Percentiles rank a stretch among this genome's conserved stretches.
Conservation (phyloP, 2,113 vertebrate genomes). For the Xenopus laevis region DNA sequence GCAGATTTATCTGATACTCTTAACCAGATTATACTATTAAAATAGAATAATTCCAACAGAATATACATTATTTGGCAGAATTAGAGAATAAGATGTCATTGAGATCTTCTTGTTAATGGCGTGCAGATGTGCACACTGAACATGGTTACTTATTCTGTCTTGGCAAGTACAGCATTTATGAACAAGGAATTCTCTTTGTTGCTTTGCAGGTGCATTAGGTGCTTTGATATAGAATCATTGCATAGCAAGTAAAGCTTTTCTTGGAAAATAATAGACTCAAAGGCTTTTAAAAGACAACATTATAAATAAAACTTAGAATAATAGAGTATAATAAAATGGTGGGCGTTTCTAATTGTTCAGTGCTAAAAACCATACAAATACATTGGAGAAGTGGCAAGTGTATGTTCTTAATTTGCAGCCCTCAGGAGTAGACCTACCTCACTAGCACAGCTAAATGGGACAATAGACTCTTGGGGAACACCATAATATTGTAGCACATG, state of each 20-base stretch:
- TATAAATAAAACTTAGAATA: too few species aligned
- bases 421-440: too few species aligned
- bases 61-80: constrained; percentile 7
- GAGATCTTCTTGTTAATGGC: constrained; percentile 7
- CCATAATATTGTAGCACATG: too few species aligned
- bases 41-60: constrained; percentile 2
- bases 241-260: constrained; percentile 3
- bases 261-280: constrained; percentile 8
- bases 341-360: too few species aligned
- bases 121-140: constrained; percentile 22
- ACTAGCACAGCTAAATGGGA: too few species aligned
- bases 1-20: constrained; percentile 17
- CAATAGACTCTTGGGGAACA: too few species aligned
- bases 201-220: constrained; percentile 12
- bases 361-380: too few species aligned
- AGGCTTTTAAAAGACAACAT: too few species aligned
- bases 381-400: too few species aligned
- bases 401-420: too few species aligned
- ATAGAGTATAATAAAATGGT: too few species aligned
- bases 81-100: not conserved
- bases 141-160: not conserved
- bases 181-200: not conserved
- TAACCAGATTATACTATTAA: constrained; percentile 23
- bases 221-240: not conserved
- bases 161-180: not conserved